Evolutionary conservation across 2,797 vertebrate species (phyloP).

Genomic region (Clarias laeviceps): DNA sequence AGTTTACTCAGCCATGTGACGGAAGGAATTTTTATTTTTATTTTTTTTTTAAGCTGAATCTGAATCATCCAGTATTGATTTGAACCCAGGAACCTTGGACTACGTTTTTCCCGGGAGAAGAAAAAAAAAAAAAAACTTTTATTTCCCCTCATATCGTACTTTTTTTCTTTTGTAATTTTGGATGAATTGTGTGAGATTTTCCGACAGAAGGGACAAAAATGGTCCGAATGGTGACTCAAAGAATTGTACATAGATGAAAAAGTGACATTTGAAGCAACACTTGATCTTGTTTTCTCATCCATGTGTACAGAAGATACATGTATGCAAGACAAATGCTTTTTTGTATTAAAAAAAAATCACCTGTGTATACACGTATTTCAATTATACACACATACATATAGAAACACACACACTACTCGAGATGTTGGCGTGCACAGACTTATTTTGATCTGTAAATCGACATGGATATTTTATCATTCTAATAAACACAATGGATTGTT

Average conservation of each 20-base stretch:
- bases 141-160: background rate
- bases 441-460: conserved; percentile 56
- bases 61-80: background rate
- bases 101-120: background rate
- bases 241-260: conserved; percentile 53
- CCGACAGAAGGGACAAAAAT: background rate
- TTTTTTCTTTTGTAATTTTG: background rate
- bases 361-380: conserved; percentile 18
- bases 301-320: conserved; percentile 43
- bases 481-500: conserved; percentile 60
- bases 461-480: conserved; percentile 60
- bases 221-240: conserved; percentile 22
- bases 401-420: conserved; percentile 33
- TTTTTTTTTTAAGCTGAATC: background rate
- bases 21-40: background rate
- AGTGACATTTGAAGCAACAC: conserved; percentile 30
- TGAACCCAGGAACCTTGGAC: conserved; percentile 14
- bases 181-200: conserved; percentile 33
- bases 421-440: conserved; percentile 47
- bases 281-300: conserved; percentile 42
- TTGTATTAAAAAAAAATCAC: conserved; percentile 17
- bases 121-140: background rate
- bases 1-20: background rate
- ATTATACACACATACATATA: conserved; percentile 27
- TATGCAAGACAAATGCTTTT: conserved; percentile 44